Evolutionary conservation across 2,797 vertebrate species (phyloP).

Genomic region (Manis javanica): DNA sequence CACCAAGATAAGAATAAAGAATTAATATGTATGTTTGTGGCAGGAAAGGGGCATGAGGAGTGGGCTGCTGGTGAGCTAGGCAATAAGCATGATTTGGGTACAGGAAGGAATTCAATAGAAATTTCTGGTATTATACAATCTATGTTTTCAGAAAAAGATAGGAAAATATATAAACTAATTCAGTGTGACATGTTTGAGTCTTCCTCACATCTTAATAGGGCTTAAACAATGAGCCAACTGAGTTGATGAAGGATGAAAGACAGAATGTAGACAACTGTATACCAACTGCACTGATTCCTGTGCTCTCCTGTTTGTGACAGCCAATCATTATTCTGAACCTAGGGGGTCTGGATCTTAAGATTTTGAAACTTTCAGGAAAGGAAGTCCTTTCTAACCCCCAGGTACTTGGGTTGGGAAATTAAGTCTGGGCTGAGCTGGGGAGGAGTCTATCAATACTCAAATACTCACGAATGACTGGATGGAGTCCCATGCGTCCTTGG

Average conservation of each 20-base stretch:
- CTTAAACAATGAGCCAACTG: not conserved
- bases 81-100: not conserved
- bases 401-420: not conserved
- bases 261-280: not conserved
- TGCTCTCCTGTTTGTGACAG: not conserved
- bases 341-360: not conserved
- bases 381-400: not conserved
- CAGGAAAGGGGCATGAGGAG: not conserved
- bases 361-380: constrained; percentile 33
- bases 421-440: not conserved
- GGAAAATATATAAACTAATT: not conserved
- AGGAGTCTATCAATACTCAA: constrained; percentile 65
- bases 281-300: not conserved
- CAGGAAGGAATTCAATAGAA: not conserved
- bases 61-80: not conserved
- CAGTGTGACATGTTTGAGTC: not conserved
- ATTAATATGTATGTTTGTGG: not conserved
- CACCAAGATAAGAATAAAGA: not conserved
- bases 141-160: constrained; percentile 1
- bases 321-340: not conserved
- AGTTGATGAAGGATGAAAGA: not conserved
- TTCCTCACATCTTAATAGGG: not conserved
- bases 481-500: constrained; percentile 74
- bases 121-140: not conserved
- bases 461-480: constrained; percentile 78